Evolutionary conservation across 1,140 invertebrate species (phyloP).

Genomic region (fruit fly (Drosophila melanogaster)): Release_6_plus_ISO1_MT NC_004354.4:17946501-17947000

Average conservation of each 20-base stretch:
- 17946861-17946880: constrained; percentile 4
- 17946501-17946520: constrained; percentile 26
- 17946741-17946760: constrained; percentile 65
- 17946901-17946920: constrained; percentile 11
- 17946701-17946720: constrained; percentile 99
- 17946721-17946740: constrained; percentile 93
- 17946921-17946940: constrained; percentile 66
- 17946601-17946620: constrained; percentile 99
- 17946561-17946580: constrained; percentile 33
- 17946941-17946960: constrained; percentile 76
- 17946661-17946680: constrained; percentile 99
- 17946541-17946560: constrained; percentile 37
- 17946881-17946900: constrained; percentile 26
- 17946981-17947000: constrained; percentile 19
- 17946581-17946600: constrained; percentile 88
- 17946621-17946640: constrained; percentile 99
- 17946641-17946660: constrained; percentile 99
- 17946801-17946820: constrained; percentile 63
- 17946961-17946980: constrained; percentile 34
- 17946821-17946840: constrained; percentile 11
- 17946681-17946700: constrained; percentile 98
- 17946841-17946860: constrained; percentile 19
- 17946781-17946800: constrained; percentile 22
- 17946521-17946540: constrained; percentile 25
- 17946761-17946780: constrained; percentile 56